Evolutionary conservation across 2,797 vertebrate genomes (phyloP).

Genomic region (Sebastes cheni): DNA sequence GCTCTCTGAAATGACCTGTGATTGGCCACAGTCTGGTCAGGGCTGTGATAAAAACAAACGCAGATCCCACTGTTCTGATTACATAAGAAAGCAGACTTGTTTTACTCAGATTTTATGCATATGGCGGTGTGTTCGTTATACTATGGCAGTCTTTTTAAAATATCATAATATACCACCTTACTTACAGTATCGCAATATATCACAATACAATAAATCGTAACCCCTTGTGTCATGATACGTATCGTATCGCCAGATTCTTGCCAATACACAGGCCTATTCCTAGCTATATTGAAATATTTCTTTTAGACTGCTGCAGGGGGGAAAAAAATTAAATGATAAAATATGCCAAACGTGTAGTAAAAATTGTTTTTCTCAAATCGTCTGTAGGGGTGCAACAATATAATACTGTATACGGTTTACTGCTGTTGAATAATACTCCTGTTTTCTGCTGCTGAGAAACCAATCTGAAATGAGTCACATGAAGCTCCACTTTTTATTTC

Average conservation of each 20-base stretch:
- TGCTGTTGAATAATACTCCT: not conserved
- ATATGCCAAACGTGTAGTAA: not conserved
- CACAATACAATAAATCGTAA: too few species aligned
- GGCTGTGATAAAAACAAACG: rapidly evolving
- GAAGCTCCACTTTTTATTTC: constrained; percentile 5
- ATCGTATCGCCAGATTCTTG: too few species aligned
- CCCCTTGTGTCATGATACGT: too few species aligned
- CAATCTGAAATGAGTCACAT: not conserved
- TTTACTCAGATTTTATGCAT: too few species aligned
- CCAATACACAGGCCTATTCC: rapidly evolving
- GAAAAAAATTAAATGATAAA: not conserved
- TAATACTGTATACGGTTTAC: not conserved
- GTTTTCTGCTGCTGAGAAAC: not conserved
- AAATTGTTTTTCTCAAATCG: not conserved
- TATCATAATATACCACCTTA: too few species aligned
- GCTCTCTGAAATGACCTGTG: too few species aligned
- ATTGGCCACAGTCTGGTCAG: too few species aligned
- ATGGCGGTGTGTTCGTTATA: too few species aligned
- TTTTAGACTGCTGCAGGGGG: not conserved
- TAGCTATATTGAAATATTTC: not conserved
- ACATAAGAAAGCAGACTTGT: rapidly evolving
- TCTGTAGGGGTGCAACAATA: not conserved
- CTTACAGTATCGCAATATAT: too few species aligned
- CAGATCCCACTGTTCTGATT: too few species aligned
- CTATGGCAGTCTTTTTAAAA: too few species aligned